Evolutionary conservation across 2,113 vertebrate genomes (phyloP).

Genomic region (Ammodytes dubius): DNA sequence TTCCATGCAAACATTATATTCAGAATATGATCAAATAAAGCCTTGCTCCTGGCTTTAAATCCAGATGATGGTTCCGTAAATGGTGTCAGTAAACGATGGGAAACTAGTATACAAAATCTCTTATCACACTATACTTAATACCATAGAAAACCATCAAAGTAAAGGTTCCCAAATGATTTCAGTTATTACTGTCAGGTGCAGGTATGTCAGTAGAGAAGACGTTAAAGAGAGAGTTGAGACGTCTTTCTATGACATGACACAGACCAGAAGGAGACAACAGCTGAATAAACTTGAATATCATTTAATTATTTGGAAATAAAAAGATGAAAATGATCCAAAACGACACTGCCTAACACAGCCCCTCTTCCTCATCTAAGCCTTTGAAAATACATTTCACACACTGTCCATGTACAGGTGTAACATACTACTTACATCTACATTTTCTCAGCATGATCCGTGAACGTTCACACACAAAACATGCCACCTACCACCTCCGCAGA

Average conservation of each 20-base stretch:
- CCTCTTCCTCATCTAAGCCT: neutral
- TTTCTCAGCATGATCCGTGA: constrained; percentile 23
- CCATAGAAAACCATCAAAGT: too few relatives aligned
- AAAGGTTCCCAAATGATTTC: too few relatives aligned
- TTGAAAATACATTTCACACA: constrained; percentile 11
- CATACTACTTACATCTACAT: neutral
- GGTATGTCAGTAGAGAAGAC: too few relatives aligned
- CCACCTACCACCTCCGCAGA: constrained; percentile 41
- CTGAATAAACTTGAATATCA: neutral
- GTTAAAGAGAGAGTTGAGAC: too few relatives aligned
- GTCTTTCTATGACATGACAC: constrained; percentile 3
- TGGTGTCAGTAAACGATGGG: too few relatives aligned
- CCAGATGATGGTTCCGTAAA: too few relatives aligned
- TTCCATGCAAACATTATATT: neutral
- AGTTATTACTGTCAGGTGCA: too few relatives aligned
- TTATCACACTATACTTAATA: too few relatives aligned
- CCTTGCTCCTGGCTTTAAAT: too few relatives aligned
- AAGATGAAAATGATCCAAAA: neutral
- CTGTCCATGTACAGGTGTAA: constrained; percentile 3
- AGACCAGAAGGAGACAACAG: neutral
- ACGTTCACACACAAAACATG: constrained; percentile 39
- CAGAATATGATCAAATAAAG: neutral
- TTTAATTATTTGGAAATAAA: neutral
- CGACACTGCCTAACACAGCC: neutral
- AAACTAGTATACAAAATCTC: too few relatives aligned